A percentile compares a stretch with the other conserved stretches of the same genome.
phyloP scores from a whole-genome alignment of 2,797 vertebrate genomes.

The Nothura maculosa region DNA sequence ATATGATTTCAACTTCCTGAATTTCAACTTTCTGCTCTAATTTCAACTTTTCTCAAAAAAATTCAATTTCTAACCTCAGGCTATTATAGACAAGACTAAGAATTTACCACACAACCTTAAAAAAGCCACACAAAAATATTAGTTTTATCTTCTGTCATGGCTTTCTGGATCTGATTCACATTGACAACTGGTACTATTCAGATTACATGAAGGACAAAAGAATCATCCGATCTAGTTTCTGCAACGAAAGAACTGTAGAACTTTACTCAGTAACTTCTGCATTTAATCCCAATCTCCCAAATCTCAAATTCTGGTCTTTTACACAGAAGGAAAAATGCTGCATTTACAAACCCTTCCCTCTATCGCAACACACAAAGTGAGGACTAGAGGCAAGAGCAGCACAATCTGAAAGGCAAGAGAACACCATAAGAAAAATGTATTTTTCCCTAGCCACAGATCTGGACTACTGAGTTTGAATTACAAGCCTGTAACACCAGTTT shows the following conservation, averaged over 20 bases:
- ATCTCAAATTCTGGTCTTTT: neutral
- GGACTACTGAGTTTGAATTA: neutral
- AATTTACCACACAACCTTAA: neutral
- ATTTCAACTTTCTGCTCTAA: neutral
- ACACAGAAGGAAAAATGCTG: rapidly evolving
- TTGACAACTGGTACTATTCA: neutral
- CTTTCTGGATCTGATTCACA: neutral
- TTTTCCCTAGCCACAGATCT: neutral
- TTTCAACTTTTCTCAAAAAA: conserved; percentile 6
- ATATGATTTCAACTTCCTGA: neutral
- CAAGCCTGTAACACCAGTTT: neutral
- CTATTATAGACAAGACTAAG: neutral
- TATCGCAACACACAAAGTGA: neutral
- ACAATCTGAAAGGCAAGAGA: neutral
- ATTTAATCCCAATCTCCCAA: neutral
- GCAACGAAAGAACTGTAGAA: neutral
- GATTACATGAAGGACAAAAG: neutral
- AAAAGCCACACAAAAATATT: neutral
- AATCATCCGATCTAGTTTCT: neutral
- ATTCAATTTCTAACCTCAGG: neutral
- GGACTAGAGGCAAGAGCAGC: too few relatives aligned
- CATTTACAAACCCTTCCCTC: rapidly evolving
- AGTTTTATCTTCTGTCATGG: neutral
- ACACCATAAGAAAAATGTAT: rapidly evolving
- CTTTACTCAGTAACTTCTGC: neutral